phyloP scores from a whole-genome alignment of 2,113 vertebrate genomes.

The Acanthochromis polyacanthus region DNA sequence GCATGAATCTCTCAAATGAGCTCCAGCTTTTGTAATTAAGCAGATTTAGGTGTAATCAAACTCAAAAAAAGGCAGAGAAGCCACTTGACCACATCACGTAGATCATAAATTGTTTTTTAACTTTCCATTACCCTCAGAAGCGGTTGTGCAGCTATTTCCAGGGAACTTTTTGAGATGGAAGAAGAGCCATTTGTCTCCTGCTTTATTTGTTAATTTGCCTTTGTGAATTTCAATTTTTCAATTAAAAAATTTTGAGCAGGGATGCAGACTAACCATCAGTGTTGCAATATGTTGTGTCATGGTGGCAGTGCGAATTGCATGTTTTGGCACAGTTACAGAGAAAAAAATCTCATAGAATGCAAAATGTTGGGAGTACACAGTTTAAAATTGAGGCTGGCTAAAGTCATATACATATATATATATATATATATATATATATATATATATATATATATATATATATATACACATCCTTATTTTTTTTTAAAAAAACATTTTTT shows the following conservation, averaged over 20 bases:
- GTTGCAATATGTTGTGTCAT: too few species aligned
- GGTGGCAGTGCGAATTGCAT: too few species aligned
- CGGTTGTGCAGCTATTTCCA: neutral
- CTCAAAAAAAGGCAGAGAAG: neutral
- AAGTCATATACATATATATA: too few species aligned
- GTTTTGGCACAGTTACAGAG: neutral
- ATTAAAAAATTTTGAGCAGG: neutral
- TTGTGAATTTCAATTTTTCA: neutral
- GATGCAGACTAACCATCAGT: too few species aligned
- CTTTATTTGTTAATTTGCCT: constrained; percentile 4
- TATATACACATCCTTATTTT: too few species aligned
- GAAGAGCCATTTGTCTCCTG: neutral
- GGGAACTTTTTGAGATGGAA: neutral
- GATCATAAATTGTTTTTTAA: neutral
- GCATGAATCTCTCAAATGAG: constrained; percentile 6
- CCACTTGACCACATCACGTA: constrained; percentile 5
- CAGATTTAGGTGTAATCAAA: constrained; percentile 16
- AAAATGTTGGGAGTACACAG: too few species aligned
- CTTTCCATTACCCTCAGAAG: neutral
- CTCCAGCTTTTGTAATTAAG: constrained; percentile 28
- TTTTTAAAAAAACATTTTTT: too few species aligned
- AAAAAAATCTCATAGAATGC: too few species aligned
- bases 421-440: too few species aligned
- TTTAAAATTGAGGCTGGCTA: too few species aligned
- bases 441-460: too few species aligned